Conservation (phyloP, 2,797 vertebrate genomes). For the Pipistrellus pipistrellus region DNA sequence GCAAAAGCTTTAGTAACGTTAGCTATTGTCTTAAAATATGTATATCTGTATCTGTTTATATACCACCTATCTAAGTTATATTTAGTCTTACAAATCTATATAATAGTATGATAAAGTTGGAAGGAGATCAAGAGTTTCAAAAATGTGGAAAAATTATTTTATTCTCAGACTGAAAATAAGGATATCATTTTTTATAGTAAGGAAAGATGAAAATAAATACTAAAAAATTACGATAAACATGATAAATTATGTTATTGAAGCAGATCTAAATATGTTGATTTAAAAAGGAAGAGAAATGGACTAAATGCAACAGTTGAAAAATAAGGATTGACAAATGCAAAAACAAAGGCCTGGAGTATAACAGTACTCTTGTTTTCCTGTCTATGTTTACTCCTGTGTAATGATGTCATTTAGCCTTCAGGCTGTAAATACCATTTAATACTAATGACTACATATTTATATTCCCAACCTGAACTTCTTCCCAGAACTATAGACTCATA, state of each 20-base stretch:
- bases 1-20: neutral
- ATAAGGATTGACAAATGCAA: neutral
- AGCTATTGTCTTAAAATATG: neutral
- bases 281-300: neutral
- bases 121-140: neutral
- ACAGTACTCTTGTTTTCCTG: neutral
- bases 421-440: neutral
- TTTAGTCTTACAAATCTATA: neutral
- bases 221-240: neutral
- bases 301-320: neutral
- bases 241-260: neutral
- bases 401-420: neutral
- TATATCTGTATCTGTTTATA: neutral
- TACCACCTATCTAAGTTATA: neutral
- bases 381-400: neutral
- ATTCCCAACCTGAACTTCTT: neutral
- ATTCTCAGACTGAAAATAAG: slow-evolving; percentile 11
- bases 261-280: neutral
- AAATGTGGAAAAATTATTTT: neutral
- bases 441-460: neutral
- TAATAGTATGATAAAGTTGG: neutral
- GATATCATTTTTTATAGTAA: neutral
- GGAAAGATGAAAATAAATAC: neutral
- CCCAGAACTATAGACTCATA: neutral
- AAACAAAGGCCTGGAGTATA: neutral